These are phyloP conservation scores for Mobula birostris DNA, from an alignment of 2,113 vertebrate genomes.

Conservation along the genomic window DNA sequence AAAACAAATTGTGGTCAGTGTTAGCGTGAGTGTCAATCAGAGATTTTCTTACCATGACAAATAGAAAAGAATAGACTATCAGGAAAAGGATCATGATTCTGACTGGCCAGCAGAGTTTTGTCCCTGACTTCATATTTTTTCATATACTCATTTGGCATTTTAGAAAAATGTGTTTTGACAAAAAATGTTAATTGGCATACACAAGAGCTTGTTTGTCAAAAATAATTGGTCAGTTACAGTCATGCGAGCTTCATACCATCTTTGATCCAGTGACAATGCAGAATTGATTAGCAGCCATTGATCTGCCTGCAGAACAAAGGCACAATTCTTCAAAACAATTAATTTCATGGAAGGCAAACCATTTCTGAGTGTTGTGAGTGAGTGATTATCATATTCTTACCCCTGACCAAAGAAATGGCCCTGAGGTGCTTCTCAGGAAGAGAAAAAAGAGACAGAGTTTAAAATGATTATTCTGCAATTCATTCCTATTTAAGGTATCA, in stretches of 20 bases:
- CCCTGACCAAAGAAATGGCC: neutral
- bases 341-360: neutral
- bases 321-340: neutral
- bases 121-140: neutral
- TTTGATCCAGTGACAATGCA: neutral
- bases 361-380: neutral
- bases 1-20: neutral
- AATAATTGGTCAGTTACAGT: neutral
- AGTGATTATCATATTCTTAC: neutral
- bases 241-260: neutral
- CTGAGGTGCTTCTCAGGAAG: neutral
- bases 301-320: neutral
- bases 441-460: neutral
- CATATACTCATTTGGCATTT: neutral
- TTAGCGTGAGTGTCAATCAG: neutral
- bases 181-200: neutral
- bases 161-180: neutral
- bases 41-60: neutral
- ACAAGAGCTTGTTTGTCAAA: slow-evolving; percentile 11
- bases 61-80: neutral
- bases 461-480: neutral
- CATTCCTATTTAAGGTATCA: neutral
- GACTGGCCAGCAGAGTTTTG: neutral
- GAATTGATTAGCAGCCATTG: neutral
- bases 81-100: neutral